Conservation (phyloP, 1,140 invertebrate genomes). For the Drosophila sucinea region DNA sequence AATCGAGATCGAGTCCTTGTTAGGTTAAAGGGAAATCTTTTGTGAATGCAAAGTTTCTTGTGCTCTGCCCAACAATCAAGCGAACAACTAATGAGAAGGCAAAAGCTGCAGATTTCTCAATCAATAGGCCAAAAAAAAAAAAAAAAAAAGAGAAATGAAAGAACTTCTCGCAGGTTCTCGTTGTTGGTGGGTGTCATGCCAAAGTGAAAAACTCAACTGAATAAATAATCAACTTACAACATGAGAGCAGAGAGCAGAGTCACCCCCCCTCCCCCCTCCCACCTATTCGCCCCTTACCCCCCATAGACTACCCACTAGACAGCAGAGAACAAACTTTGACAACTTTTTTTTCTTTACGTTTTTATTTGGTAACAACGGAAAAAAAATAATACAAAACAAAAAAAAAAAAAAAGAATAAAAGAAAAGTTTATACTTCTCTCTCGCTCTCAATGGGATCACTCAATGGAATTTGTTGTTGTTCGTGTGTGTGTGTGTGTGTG, state of each 20-base stretch:
- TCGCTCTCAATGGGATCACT: constrained; percentile 12
- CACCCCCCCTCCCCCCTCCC: too few relatives aligned
- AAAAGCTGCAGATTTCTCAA: constrained; percentile 21
- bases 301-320: not conserved
- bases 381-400: constrained; percentile 8
- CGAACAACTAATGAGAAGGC: constrained; percentile 63
- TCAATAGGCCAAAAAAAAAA: constrained; percentile 28
- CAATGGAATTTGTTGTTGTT: not conserved
- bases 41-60: constrained; percentile 49
- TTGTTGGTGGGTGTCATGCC: constrained; percentile 33
- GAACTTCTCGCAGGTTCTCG: constrained; percentile 27
- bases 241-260: constrained; percentile 24
- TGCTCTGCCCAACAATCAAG: constrained; percentile 61
- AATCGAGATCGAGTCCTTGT: constrained; percentile 25
- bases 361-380: constrained; percentile 12
- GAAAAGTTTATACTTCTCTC: constrained; percentile 10
- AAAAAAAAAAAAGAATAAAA: constrained; percentile 4
- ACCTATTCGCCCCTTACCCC: not conserved
- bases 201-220: constrained; percentile 72
- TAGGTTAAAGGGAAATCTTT: constrained; percentile 35
- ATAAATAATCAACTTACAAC: constrained; percentile 75
- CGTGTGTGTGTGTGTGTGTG: constrained; percentile 1
- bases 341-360: constrained; percentile 36
- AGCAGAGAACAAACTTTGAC: constrained; percentile 37
- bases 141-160: not conserved